These are phyloP conservation scores for Phataginus tetradactyla DNA, from an alignment of 2,797 vertebrate genomes.

Conservation along the genomic window DNA sequence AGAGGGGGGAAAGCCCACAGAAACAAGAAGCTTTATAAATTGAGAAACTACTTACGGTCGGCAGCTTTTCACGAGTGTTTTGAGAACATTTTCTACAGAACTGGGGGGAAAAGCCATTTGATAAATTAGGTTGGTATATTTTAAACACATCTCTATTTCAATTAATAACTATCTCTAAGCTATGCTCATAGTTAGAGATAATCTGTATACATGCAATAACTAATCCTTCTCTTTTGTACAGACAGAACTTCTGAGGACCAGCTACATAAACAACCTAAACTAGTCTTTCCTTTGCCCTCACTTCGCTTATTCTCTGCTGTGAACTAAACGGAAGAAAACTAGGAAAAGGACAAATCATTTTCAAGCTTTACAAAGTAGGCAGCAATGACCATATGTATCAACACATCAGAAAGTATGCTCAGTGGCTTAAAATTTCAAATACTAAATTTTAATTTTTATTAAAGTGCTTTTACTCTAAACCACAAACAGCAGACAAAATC, in stretches of 20 bases:
- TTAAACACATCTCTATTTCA: conserved; percentile 75
- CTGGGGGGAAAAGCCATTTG: conserved; percentile 83
- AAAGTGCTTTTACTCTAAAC: conserved; percentile 28
- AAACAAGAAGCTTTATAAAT: conserved; percentile 51
- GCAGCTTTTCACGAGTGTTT: conserved; percentile 97
- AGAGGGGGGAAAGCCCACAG: conserved; percentile 7
- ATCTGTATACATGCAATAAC: conserved; percentile 86
- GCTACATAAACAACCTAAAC: conserved; percentile 45
- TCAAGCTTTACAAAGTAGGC: conserved; percentile 30
- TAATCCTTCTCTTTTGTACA: conserved; percentile 68
- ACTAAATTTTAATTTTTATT: conserved; percentile 50
- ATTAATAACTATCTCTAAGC: conserved; percentile 72
- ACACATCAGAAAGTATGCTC: not conserved
- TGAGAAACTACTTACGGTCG: conserved; percentile 93
- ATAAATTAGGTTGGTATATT: conserved; percentile 59
- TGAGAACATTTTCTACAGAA: conserved; percentile 96
- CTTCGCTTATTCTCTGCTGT: conserved; percentile 25
- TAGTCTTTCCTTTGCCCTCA: conserved; percentile 20
- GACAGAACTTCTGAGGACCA: not conserved
- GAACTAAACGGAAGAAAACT: conserved; percentile 54
- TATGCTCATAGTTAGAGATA: conserved; percentile 82
- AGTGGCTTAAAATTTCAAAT: conserved; percentile 15
- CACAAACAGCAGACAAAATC: conserved; percentile 27
- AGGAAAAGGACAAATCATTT: not conserved
- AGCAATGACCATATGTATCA: conserved; percentile 38